A percentile compares a stretch with the other conserved stretches of the same genome.
Conservation (phyloP, 2,888 invertebrate species). For the Platycnemis pennipes region DNA sequence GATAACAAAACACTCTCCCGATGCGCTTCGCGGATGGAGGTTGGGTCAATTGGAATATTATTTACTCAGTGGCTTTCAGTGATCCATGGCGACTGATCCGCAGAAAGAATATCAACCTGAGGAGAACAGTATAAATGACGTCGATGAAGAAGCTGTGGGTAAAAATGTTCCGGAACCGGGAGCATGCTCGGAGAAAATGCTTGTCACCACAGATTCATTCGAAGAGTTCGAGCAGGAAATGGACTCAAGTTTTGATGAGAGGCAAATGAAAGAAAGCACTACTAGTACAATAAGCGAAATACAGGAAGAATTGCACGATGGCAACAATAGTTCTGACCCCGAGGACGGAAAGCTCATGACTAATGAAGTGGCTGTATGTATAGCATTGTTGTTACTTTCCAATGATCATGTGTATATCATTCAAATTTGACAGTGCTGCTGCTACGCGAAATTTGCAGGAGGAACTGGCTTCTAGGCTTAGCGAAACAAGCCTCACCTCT, state of each 20-base stretch:
- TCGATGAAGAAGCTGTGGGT: conserved; percentile 70
- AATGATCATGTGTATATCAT: neutral
- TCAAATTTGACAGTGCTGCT: neutral
- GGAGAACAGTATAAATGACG: neutral
- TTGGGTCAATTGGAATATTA: neutral
- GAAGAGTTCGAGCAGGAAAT: conserved; percentile 86
- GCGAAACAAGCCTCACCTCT: conserved; percentile 76
- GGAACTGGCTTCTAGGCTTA: conserved; percentile 76
- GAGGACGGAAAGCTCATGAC: conserved; percentile 59
- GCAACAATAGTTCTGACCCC: conserved; percentile 69
- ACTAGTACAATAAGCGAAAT: conserved; percentile 83
- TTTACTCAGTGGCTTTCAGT: neutral
- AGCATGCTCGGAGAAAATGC: conserved; percentile 84
- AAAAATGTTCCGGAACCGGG: conserved; percentile 80
- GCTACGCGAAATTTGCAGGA: conserved; percentile 74
- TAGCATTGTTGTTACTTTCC: neutral
- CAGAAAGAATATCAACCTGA: conserved; percentile 29
- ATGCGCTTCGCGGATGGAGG: neutral
- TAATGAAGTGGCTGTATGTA: conserved; percentile 49
- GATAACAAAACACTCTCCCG: neutral
- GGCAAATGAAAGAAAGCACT: conserved; percentile 80
- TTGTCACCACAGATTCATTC: conserved; percentile 86
- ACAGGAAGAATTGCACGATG: conserved; percentile 81
- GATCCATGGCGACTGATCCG: conserved; percentile 54
- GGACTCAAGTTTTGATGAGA: conserved; percentile 84